A percentile compares a stretch with the other conserved stretches of the same genome.
phyloP scores from a whole-genome alignment of 2,113 vertebrate species.

The Sardina pilchardus region DNA sequence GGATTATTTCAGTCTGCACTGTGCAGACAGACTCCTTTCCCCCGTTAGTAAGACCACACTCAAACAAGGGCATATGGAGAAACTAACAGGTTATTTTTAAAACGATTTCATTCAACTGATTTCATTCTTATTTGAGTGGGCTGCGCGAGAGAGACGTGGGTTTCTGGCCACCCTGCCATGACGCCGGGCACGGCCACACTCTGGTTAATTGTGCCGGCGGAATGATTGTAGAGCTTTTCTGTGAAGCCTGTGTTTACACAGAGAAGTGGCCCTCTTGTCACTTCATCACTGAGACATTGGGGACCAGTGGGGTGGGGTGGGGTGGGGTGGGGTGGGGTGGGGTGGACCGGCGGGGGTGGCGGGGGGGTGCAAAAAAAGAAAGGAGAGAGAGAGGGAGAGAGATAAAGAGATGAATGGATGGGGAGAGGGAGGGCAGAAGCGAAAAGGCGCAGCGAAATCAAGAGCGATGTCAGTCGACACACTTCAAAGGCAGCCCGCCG shows the following conservation, averaged over 20 bases:
- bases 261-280: slow-evolving; percentile 52
- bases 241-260: slow-evolving; percentile 27
- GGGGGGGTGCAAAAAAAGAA: not conserved
- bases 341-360: too few species aligned
- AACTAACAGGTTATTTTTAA: not conserved
- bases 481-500: slow-evolving; percentile 63
- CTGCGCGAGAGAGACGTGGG: not conserved
- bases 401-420: not conserved
- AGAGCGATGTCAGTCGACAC: slow-evolving; percentile 15
- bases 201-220: slow-evolving; percentile 18
- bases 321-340: too few species aligned
- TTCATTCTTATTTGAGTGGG: not conserved
- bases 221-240: slow-evolving; percentile 34
- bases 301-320: not conserved
- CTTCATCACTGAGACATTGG: slow-evolving; percentile 51
- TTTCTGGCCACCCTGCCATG: not conserved
- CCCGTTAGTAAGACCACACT: not conserved
- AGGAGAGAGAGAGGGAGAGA: not conserved
- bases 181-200: not conserved
- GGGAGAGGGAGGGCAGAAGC: not conserved
- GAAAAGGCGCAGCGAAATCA: not conserved
- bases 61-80: not conserved
- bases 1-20: not conserved
- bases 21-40: too few species aligned
- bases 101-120: too few species aligned